Percentiles rank a stretch among this genome's conserved stretches.
Evolutionary conservation across 2,797 vertebrate genomes (phyloP).

Genomic region (Anas flavirostris): DNA sequence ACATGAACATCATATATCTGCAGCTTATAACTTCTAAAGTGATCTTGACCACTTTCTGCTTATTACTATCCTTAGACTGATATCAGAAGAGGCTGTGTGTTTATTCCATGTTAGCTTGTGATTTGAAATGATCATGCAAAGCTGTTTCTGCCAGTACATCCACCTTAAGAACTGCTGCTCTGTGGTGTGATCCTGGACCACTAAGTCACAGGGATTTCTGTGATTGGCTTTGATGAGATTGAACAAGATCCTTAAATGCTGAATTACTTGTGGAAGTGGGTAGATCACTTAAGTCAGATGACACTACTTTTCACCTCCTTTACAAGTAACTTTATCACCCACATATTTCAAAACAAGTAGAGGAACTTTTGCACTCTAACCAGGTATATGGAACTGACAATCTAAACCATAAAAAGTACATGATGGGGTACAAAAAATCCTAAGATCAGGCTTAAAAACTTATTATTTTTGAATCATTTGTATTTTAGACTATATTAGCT

Average conservation of each 20-base stretch:
- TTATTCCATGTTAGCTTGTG: not conserved
- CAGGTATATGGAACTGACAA: not conserved
- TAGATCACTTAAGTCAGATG: not conserved
- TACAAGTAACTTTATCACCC: not conserved
- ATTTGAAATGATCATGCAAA: not conserved
- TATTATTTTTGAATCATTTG: not conserved
- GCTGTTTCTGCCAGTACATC: not conserved
- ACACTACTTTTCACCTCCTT: not conserved
- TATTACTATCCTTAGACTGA: not conserved
- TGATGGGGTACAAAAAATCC: not conserved
- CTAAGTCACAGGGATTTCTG: not conserved
- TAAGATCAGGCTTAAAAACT: not conserved
- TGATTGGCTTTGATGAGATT: not conserved
- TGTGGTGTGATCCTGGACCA: not conserved
- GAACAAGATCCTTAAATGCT: not conserved
- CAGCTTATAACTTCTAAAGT: not conserved
- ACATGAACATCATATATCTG: not conserved
- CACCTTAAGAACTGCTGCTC: not conserved
- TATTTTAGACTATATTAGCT: not conserved
- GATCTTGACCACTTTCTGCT: not conserved
- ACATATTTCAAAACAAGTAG: not conserved
- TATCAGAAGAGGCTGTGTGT: not conserved
- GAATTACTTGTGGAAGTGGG: not conserved
- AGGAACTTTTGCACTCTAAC: not conserved
- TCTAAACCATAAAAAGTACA: not conserved